Evolutionary conservation across 1,140 invertebrate genomes (phyloP), one percentile per base, ranked within the genome.

Genomic region (Dendroctonus valens): DNA sequence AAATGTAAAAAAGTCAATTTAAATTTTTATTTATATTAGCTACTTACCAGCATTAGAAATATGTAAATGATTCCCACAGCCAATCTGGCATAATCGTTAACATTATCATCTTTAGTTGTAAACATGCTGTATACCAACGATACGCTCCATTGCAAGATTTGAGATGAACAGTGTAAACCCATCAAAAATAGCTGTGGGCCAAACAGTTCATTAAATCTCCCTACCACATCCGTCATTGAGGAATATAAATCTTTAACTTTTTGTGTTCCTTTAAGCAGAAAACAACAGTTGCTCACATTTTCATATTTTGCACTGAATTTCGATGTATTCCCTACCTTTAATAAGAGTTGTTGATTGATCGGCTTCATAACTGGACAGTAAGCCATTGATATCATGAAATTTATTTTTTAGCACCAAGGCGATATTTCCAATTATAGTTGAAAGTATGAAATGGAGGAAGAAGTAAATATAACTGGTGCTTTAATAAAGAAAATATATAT

Each of bases 151-250:
- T 62, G 66, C 15, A 62, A 59, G 15, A 68, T 63, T 52, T 62
- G 66, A 37, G 59, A 41, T 1, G 66, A 68, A 39, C 66, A 68
- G 41, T 68, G 66, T 38, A 68, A 40, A 39, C 66, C 66, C 66
- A 68, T 68, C 6, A 68, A 46, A 53, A 62, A 68, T 8, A 62
- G 12, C 44, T 58, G 59, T 50, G 59, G 55, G 7, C 66, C 66
- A 60, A 62, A 62, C 11, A 62, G 58, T 8, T 59, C 51, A 26
- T 68, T 68, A 39, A 68, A 68, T 8, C 4, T 15, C n/a, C 58
- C 66, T 0, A 68, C 59, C 11, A 62, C 44, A 11, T 42, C 37
- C 4, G 48, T 53, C 50, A 55, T 49, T 0, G 58, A 14, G 7
- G 42, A 26, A 40, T 62, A 62, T 1, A 57, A 14, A 52, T 68